Conservation (phyloP, 2,888 invertebrate genomes). For the Polylopha cassiicola region DNA sequence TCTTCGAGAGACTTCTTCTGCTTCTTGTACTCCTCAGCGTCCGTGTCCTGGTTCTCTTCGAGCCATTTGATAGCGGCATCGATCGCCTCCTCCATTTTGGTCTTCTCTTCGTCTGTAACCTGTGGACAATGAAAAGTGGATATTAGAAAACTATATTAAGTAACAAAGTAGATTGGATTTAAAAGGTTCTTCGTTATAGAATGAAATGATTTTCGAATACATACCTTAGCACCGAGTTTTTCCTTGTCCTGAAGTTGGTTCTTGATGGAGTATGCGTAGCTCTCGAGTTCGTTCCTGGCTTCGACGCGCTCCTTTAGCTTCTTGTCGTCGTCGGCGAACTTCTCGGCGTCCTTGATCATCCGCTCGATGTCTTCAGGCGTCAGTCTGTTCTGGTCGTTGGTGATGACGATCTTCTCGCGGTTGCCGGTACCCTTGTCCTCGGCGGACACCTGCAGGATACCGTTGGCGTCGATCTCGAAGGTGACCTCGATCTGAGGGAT, state of each 20-base stretch:
- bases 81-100: slow-evolving; percentile 96
- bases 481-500: slow-evolving; percentile 97
- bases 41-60: slow-evolving; percentile 95
- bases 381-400: slow-evolving; percentile 97
- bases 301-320: slow-evolving; percentile 97
- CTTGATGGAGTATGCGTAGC: slow-evolving; percentile 97
- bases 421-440: slow-evolving; percentile 99
- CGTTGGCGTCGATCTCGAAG: slow-evolving; percentile 96
- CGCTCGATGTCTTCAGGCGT: slow-evolving; percentile 99
- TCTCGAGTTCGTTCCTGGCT: slow-evolving; percentile 97
- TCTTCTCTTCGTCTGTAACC: slow-evolving; percentile 90
- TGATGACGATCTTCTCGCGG: slow-evolving; percentile 98
- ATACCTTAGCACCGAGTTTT: slow-evolving; percentile 93
- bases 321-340: slow-evolving; percentile 99
- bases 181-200: neutral
- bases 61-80: slow-evolving; percentile 99
- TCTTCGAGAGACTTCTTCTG: slow-evolving; percentile 97
- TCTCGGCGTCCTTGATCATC: slow-evolving; percentile 99
- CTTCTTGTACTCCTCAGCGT: slow-evolving; percentile 93
- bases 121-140: slow-evolving; percentile 31
- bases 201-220: slow-evolving; percentile 18
- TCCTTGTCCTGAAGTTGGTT: slow-evolving; percentile 98
- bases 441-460: slow-evolving; percentile 96
- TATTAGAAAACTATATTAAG: neutral
- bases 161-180: neutral